Evolutionary conservation across 2,113 vertebrate species (phyloP).

Genomic region (Anhinga rufa): DNA sequence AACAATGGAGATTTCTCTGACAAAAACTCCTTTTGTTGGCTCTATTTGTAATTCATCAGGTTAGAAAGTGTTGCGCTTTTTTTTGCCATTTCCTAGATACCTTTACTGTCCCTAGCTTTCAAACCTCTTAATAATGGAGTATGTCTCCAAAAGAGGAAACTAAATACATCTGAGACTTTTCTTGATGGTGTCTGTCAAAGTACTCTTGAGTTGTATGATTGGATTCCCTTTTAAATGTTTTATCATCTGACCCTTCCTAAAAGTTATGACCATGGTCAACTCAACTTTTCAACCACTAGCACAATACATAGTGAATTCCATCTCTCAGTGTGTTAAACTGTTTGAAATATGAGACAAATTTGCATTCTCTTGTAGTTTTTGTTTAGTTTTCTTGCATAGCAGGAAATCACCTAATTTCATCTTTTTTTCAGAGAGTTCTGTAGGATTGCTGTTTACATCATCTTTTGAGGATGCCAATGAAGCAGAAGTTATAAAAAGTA

Average conservation of each 20-base stretch:
- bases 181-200: neutral
- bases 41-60: neutral
- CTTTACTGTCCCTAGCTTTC: neutral
- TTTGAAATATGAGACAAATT: neutral
- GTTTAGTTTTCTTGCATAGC: neutral
- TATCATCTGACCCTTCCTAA: neutral
- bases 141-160: neutral
- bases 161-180: neutral
- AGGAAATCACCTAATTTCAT: neutral
- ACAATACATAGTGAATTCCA: neutral
- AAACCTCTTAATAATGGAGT: neutral
- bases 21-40: neutral
- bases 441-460: constrained; percentile 81
- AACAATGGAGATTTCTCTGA: neutral
- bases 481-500: constrained; percentile 66
- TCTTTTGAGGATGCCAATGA: constrained; percentile 76
- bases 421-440: constrained; percentile 72
- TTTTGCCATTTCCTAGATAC: neutral
- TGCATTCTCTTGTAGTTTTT: neutral
- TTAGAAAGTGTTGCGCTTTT: neutral
- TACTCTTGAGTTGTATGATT: neutral
- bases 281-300: neutral
- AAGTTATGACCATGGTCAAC: neutral
- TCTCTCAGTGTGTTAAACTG: neutral
- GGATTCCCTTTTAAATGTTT: neutral